A percentile compares a stretch with the other conserved stretches of the same genome.
phyloP scores from a whole-genome alignment of 2,797 vertebrate species.

The Darevskia nairensis region DNA sequence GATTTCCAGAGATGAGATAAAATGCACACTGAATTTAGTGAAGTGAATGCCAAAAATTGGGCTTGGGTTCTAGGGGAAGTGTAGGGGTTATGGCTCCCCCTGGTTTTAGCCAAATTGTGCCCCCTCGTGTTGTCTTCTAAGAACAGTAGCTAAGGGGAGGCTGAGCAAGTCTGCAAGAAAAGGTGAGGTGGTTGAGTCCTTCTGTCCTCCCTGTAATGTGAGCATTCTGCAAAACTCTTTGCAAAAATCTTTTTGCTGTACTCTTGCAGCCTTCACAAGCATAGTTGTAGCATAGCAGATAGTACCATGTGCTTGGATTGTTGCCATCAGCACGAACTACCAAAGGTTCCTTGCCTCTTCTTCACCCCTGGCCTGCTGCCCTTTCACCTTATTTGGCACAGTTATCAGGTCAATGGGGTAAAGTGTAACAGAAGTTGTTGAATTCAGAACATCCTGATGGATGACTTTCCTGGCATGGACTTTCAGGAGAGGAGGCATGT shows the following conservation, averaged over 20 bases:
- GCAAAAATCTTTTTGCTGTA: background rate
- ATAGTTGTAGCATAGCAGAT: background rate
- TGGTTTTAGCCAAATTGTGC: background rate
- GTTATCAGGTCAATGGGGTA: conserved; percentile 47
- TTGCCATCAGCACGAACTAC: background rate
- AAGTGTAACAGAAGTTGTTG: conserved; percentile 28
- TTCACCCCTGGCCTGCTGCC: conserved; percentile 32
- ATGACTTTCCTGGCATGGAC: conserved; percentile 43
- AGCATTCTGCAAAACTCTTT: background rate
- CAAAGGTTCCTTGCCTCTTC: conserved; percentile 36
- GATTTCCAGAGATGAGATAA: background rate
- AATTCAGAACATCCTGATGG: conserved; percentile 54
- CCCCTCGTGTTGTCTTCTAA: background rate
- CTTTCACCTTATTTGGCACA: conserved; percentile 44
- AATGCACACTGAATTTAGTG: too few species aligned
- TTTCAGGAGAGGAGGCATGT: conserved; percentile 29
- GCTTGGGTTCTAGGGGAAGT: background rate
- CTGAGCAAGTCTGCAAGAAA: background rate
- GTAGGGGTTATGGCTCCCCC: background rate
- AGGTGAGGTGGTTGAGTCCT: background rate
- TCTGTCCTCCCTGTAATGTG: background rate
- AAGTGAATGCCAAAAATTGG: too few species aligned
- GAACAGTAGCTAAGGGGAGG: background rate
- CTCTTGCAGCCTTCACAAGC: background rate
- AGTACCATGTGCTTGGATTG: conserved; percentile 10